These are phyloP conservation scores for Galerucella nymphaeae DNA, from an alignment of 2,888 invertebrate species.

Conservation along the genomic window DNA sequence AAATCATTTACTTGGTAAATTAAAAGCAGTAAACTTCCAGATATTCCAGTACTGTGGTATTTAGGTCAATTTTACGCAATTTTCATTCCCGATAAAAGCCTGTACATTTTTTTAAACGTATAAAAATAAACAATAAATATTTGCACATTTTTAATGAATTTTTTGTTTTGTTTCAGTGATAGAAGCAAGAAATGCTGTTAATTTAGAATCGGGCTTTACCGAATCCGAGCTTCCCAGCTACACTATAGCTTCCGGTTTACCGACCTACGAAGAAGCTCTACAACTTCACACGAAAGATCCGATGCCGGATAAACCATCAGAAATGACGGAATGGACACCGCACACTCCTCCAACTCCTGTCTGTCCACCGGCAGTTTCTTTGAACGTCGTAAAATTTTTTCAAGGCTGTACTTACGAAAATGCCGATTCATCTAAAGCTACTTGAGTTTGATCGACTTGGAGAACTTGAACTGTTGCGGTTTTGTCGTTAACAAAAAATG, in stretches of 20 bases:
- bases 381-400: slow-evolving; percentile 62
- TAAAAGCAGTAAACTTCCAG: too few relatives aligned
- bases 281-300: slow-evolving; percentile 66
- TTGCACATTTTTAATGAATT: not conserved
- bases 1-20: too few relatives aligned
- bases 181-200: slow-evolving; percentile 55
- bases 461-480: slow-evolving; percentile 12
- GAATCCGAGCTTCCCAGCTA: slow-evolving; percentile 72
- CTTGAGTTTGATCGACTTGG: slow-evolving; percentile 15
- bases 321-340: slow-evolving; percentile 52
- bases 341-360: slow-evolving; percentile 56
- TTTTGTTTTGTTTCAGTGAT: slow-evolving; percentile 64
- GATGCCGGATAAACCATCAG: slow-evolving; percentile 39
- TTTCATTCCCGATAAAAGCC: not conserved
- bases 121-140: not conserved
- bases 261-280: slow-evolving; percentile 73
- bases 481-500: not conserved
- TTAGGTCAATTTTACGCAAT: not conserved
- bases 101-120: not conserved
- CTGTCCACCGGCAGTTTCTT: slow-evolving; percentile 43
- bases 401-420: slow-evolving; percentile 42
- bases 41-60: too few relatives aligned
- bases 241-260: slow-evolving; percentile 73
- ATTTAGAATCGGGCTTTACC: slow-evolving; percentile 58
- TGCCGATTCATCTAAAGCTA: slow-evolving; percentile 22